Conservation (phyloP, 2,888 invertebrate genomes). For the Apomyelois bistriatella region DNA sequence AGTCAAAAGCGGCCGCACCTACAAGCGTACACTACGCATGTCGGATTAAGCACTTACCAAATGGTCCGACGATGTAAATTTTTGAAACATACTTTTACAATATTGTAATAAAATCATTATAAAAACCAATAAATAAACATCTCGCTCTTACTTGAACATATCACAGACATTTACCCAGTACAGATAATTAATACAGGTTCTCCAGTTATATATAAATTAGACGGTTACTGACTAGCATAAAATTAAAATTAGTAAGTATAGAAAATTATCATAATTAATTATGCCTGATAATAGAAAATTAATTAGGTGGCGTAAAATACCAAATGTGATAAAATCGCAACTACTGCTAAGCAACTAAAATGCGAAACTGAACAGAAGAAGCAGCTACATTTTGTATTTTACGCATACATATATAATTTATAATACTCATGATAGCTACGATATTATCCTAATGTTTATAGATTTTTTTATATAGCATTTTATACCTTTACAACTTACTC, state of each 20-base stretch:
- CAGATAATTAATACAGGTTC: background rate
- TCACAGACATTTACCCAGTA: slow-evolving; percentile 5
- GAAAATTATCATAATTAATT: slow-evolving; percentile 26
- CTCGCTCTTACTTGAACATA: slow-evolving; percentile 5
- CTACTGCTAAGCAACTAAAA: slow-evolving; percentile 48
- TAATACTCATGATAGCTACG: slow-evolving; percentile 22
- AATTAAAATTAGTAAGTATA: slow-evolving; percentile 49
- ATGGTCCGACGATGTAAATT: too few species aligned
- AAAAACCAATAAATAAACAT: background rate
- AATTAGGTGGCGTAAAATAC: slow-evolving; percentile 47
- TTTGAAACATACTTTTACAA: too few species aligned
- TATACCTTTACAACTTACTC: background rate
- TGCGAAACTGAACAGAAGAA: slow-evolving; percentile 50
- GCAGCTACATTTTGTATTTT: slow-evolving; percentile 56
- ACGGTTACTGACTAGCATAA: slow-evolving; percentile 50
- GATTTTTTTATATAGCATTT: background rate
- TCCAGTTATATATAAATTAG: slow-evolving; percentile 38
- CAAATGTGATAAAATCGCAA: slow-evolving; percentile 35
- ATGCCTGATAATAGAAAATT: background rate
- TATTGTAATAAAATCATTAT: too few species aligned
- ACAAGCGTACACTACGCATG: too few species aligned
- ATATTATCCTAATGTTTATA: slow-evolving; percentile 3
- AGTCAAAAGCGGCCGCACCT: too few species aligned
- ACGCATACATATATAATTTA: slow-evolving; percentile 45
- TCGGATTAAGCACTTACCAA: too few species aligned